These are phyloP conservation scores for Lateolabrax maculatus DNA, from an alignment of 2,797 vertebrate genomes.

Conservation along the genomic window DNA sequence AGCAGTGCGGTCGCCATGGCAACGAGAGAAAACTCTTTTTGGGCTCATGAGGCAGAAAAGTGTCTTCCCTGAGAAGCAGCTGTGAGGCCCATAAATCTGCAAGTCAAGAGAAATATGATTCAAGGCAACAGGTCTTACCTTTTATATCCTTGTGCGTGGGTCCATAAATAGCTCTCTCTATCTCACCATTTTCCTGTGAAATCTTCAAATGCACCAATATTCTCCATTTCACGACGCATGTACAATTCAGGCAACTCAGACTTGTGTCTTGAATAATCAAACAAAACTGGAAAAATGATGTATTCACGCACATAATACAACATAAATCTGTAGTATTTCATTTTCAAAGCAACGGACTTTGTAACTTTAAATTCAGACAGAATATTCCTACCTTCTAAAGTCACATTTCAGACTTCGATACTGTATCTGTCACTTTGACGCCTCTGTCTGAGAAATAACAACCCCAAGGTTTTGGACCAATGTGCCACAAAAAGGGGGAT, in stretches of 20 bases:
- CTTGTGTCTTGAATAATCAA: neutral
- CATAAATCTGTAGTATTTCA: neutral
- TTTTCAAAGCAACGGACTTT: neutral
- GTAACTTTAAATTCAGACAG: neutral
- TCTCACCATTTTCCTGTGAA: conserved; percentile 34
- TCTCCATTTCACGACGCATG: conserved; percentile 14
- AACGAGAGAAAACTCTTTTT: conserved; percentile 67
- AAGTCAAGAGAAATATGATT: conserved; percentile 71
- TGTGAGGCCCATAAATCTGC: conserved; percentile 59
- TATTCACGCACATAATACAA: neutral
- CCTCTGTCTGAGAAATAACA: conserved; percentile 10
- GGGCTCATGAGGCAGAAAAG: conserved; percentile 74
- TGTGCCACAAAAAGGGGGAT: neutral
- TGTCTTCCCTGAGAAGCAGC: conserved; percentile 57
- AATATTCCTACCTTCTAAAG: neutral
- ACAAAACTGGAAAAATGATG: neutral
- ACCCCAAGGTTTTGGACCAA: neutral
- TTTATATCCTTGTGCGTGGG: conserved; percentile 73
- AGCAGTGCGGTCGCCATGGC: conserved; percentile 71
- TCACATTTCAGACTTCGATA: neutral
- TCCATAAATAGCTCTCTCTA: conserved; percentile 37
- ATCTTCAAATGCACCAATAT: conserved; percentile 29
- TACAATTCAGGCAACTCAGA: neutral
- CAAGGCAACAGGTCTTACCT: conserved; percentile 75
- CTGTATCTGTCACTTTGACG: neutral